A percentile compares a stretch with the other conserved stretches of the same genome.
Evolutionary conservation across 1,140 invertebrate species (phyloP).

Genomic region (Homarus americanus): DNA sequence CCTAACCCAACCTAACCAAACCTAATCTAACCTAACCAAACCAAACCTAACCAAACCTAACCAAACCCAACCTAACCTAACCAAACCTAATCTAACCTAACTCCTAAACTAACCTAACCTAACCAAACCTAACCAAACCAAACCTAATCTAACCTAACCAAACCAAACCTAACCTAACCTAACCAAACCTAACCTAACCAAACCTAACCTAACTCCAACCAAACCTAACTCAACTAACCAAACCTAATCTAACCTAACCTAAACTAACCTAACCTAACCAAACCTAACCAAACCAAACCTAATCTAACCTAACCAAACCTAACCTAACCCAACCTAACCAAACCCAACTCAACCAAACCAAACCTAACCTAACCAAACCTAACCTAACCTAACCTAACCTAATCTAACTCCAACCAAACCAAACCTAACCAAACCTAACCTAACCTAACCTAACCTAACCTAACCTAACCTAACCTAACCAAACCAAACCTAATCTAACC

Average conservation of each 20-base stretch:
- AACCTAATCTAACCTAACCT: background rate
- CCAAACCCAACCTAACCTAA: background rate
- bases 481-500: no score
- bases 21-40: background rate
- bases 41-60: background rate
- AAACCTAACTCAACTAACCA: background rate
- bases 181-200: slow-evolving; percentile 1
- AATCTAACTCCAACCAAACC: no score
- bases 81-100: background rate
- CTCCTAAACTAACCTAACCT: background rate
- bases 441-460: no score
- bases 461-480: no score
- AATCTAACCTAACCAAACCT: slow-evolving; percentile 7
- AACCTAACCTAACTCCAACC: slow-evolving; percentile 3
- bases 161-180: background rate
- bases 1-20: background rate
- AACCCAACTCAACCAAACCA: background rate
- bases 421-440: no score
- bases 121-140: background rate
- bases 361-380: background rate
- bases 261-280: background rate
- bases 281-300: background rate
- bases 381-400: background rate
- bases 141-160: background rate
- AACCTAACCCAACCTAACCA: slow-evolving; percentile 1